Percentiles rank a stretch among this genome's conserved stretches.
These are phyloP conservation scores for Eurois occulta DNA, from an alignment of 2,888 invertebrate species.

Conservation along the genomic window DNA sequence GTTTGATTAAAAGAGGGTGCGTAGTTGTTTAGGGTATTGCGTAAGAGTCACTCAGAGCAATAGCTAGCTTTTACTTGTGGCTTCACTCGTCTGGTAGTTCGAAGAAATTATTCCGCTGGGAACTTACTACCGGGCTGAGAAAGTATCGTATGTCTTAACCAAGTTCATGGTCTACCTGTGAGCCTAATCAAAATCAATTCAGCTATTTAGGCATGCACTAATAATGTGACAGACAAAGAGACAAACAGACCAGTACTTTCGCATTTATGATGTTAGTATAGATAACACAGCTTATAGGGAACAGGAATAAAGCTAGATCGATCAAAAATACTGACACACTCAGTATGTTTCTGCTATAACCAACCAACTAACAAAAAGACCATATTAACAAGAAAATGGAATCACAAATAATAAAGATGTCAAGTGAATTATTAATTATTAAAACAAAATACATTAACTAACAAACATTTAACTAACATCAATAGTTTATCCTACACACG, in stretches of 20 bases:
- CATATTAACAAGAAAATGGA: too few species aligned
- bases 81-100: neutral
- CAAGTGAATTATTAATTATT: too few species aligned
- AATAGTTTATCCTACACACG: too few species aligned
- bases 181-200: neutral
- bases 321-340: neutral
- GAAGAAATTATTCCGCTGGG: neutral
- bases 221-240: neutral
- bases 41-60: neutral
- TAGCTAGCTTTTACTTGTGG: neutral
- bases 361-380: neutral
- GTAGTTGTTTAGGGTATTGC: slow-evolving; percentile 7
- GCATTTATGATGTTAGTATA: neutral
- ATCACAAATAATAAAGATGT: too few species aligned
- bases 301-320: neutral
- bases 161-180: neutral
- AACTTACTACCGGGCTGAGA: neutral
- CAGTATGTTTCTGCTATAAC: neutral
- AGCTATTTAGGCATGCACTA: neutral
- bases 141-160: neutral
- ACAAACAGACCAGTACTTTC: neutral
- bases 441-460: too few species aligned
- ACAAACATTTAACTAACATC: too few species aligned
- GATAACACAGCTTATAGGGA: neutral
- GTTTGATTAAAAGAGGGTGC: slow-evolving; percentile 7